These are phyloP conservation scores for Aeoliscus strigatus DNA, from an alignment of 2,797 vertebrate species.

Conservation along the genomic window DNA sequence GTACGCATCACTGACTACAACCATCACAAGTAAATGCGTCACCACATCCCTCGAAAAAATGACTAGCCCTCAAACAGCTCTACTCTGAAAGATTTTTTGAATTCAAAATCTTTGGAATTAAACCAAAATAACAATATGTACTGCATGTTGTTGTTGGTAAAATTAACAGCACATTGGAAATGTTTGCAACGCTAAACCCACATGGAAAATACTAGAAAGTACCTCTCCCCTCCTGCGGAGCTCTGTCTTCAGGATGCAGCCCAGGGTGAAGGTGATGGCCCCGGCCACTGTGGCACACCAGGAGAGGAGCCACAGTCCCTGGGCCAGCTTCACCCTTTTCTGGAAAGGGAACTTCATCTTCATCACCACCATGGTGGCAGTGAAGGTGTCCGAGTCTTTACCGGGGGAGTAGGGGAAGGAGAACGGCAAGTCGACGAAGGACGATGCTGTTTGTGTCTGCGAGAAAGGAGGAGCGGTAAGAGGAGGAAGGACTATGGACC, in stretches of 20 bases:
- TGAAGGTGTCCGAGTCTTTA: conserved; percentile 34
- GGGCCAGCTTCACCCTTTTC: conserved; percentile 79
- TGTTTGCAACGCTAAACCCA: neutral
- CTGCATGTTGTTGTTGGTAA: neutral
- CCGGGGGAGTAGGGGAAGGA: conserved; percentile 58
- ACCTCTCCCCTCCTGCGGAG: conserved; percentile 78
- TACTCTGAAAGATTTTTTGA: no score
- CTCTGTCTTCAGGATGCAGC: conserved; percentile 79
- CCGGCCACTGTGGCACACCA: conserved; percentile 74
- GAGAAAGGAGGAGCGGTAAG: conserved; percentile 21
- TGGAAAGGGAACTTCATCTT: conserved; percentile 82
- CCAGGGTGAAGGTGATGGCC: conserved; percentile 76
- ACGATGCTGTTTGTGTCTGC: conserved; percentile 49
- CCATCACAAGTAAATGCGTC: no score
- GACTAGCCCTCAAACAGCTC: no score
- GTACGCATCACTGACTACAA: no score
- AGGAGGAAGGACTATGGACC: neutral
- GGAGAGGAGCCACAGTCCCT: conserved; percentile 79
- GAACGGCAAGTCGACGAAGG: conserved; percentile 22
- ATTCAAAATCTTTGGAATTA: neutral
- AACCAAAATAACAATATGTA: neutral
- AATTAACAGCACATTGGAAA: neutral
- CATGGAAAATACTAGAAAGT: conserved; percentile 14
- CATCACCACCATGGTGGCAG: conserved; percentile 77
- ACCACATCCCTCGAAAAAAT: no score